Evolutionary conservation across 2,888 invertebrate genomes (phyloP).

Genomic region (Euplexia lucipara): DNA sequence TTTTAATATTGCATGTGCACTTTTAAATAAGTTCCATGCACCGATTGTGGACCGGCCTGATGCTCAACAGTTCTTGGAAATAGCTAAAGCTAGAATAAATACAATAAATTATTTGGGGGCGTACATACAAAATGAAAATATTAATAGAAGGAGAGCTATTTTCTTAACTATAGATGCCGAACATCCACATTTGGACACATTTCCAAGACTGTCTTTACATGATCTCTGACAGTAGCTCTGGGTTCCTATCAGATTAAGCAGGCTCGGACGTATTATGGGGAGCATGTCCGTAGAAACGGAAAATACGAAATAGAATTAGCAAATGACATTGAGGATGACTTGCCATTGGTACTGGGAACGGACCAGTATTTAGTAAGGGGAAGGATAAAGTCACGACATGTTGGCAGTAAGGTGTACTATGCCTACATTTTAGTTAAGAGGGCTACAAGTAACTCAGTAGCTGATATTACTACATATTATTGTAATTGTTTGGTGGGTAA

Average conservation of each 20-base stretch:
- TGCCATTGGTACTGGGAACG: slow-evolving; percentile 3
- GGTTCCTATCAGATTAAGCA: slow-evolving; percentile 12
- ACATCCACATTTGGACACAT: slow-evolving; percentile 11
- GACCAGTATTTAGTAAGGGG: too few relatives aligned
- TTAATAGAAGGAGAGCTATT: slow-evolving; percentile 8
- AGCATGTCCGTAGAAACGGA: too few relatives aligned
- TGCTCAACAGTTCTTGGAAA: slow-evolving; percentile 6
- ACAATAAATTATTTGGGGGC: slow-evolving; percentile 5
- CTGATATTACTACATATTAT: slow-evolving; percentile 4
- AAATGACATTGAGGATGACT: too few relatives aligned
- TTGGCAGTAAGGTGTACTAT: too few relatives aligned
- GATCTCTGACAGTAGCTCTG: slow-evolving; percentile 12
- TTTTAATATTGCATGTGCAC: not conserved
- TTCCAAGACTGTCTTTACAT: not conserved
- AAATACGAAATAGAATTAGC: too few relatives aligned
- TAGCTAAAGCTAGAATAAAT: slow-evolving; percentile 8
- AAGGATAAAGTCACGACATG: too few relatives aligned
- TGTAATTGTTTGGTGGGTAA: not conserved
- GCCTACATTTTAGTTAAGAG: too few relatives aligned
- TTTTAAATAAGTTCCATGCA: not conserved
- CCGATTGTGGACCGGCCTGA: not conserved
- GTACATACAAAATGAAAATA: slow-evolving; percentile 14
- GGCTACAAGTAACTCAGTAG: not conserved
- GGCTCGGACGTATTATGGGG: slow-evolving; percentile 15
- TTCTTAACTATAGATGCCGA: slow-evolving; percentile 2